Evolutionary conservation across 1,140 invertebrate species (phyloP), one percentile per base, ranked within the genome.

Genomic region (Pachyrhynchus sulphureomaculatus): DNA sequence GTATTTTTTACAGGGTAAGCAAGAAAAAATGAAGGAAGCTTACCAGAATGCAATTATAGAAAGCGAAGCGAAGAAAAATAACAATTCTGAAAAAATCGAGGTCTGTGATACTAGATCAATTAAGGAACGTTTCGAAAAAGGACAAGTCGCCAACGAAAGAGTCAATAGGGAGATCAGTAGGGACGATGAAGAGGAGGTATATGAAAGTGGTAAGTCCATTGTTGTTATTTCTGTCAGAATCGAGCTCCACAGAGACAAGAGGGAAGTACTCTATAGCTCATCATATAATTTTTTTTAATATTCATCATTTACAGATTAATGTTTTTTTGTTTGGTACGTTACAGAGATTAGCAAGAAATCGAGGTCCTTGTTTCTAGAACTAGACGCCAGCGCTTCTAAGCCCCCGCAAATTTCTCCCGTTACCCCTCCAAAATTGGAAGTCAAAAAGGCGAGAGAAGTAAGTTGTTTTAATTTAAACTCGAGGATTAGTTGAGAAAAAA

Each of bases 11-110:
- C 26, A 90, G 88, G 91, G 91, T 8, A 92, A 93, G 75, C 91
- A 93, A 79, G 89, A 88, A 0, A 91, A 91, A 69, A 90, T 95
- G 77, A 94, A 94, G 71, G 91, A 95, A 74, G 86, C 92, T 81
- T 95, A 95, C 75, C 91, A 95, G 72, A 90, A 93, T 71, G 92
- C 91, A 4, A 88, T 93, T 0, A 84, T 89, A 62, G 90, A 93
- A 69, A 89, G 87, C 53, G 74, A 77, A 61, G 70, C 69, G 0
- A 69, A 68, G n/a, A 41, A 67, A 0, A 73, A 75, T 55, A 56
- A 68, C 29, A 12, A 62, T 0, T 56, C 62, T 26, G 68, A 69
- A 23, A 66, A 70, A 52, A 74, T 82, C 41, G 82, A 86, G 66
- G 79, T 82, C 34, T 77, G 78, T 42, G 86, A 84, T 56, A 85